phyloP scores from a whole-genome alignment of 2,113 vertebrate genomes.

The Odontesthes bonariensis region DNA sequence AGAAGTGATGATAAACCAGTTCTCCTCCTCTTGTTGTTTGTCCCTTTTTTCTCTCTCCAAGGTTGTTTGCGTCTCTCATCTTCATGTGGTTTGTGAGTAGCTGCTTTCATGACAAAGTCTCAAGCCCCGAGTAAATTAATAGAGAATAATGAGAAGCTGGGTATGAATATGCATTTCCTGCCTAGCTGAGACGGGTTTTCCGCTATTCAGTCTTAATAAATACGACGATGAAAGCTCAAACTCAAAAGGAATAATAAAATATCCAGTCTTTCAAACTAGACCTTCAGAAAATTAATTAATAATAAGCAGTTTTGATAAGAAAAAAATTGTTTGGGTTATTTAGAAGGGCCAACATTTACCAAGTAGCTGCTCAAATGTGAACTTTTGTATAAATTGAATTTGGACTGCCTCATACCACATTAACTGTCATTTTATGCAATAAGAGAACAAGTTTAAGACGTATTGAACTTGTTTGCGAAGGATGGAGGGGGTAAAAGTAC shows the following conservation, averaged over 20 bases:
- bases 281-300: conserved; percentile 13
- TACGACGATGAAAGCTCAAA: conserved; percentile 6
- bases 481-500: too few relatives aligned
- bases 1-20: conserved; percentile 59
- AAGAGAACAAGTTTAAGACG: too few relatives aligned
- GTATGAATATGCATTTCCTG: conserved; percentile 41
- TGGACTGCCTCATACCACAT: background rate
- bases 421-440: too few relatives aligned
- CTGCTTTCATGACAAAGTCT: conserved; percentile 47
- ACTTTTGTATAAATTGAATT: background rate
- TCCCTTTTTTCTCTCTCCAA: conserved; percentile 20
- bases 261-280: background rate
- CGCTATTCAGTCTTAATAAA: conserved; percentile 32
- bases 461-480: too few relatives aligned
- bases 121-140: conserved; percentile 57
- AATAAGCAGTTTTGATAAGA: background rate
- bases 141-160: conserved; percentile 48
- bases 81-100: conserved; percentile 29
- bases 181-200: conserved; percentile 27
- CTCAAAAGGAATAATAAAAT: background rate
- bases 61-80: conserved; percentile 57
- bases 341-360: background rate
- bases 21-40: conserved; percentile 50
- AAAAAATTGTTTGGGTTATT: conserved; percentile 6
- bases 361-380: background rate